Percentiles rank a stretch among this genome's conserved stretches.
phyloP scores from a whole-genome alignment of 2,888 invertebrate species.

The Mayetiola destructor region DNA sequence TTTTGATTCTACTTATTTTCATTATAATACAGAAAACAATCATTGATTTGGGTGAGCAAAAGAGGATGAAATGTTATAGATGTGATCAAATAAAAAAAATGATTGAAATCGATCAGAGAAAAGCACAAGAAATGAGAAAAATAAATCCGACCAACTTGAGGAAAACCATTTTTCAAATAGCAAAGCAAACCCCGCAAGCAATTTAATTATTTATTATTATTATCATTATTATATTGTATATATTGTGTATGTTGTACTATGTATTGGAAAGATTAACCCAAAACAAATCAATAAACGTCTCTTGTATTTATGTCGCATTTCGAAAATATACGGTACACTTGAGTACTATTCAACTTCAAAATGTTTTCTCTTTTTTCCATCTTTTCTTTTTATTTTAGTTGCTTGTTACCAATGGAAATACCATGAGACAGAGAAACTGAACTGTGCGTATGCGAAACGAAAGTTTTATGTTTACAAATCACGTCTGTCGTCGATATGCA shows the following conservation, averaged over 20 bases:
- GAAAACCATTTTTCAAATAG: conserved; percentile 9
- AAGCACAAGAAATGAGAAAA: not conserved
- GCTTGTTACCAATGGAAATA: not conserved
- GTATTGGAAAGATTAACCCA: no score
- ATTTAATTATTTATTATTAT: conserved; percentile 12
- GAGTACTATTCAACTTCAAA: no score
- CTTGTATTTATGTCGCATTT: no score
- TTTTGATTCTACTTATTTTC: no score
- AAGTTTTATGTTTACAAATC: conserved; percentile 4
- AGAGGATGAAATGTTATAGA: not conserved
- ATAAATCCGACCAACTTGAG: no score
- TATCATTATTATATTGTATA: no score
- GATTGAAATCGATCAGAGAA: not conserved
- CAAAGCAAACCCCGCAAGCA: not conserved
- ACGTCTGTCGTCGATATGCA: not conserved
- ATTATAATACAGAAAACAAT: no score
- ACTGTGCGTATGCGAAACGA: not conserved
- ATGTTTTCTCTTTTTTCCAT: not conserved
- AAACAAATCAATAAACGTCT: no score
- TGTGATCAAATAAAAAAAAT: conserved; percentile 1
- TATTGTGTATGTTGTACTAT: no score
- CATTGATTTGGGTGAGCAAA: no score
- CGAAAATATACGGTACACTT: no score
- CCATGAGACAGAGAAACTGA: not conserved
- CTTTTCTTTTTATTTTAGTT: not conserved